phyloP scores from a whole-genome alignment of 1,140 invertebrate species.

The Caenorhabditis remanei region DNA sequence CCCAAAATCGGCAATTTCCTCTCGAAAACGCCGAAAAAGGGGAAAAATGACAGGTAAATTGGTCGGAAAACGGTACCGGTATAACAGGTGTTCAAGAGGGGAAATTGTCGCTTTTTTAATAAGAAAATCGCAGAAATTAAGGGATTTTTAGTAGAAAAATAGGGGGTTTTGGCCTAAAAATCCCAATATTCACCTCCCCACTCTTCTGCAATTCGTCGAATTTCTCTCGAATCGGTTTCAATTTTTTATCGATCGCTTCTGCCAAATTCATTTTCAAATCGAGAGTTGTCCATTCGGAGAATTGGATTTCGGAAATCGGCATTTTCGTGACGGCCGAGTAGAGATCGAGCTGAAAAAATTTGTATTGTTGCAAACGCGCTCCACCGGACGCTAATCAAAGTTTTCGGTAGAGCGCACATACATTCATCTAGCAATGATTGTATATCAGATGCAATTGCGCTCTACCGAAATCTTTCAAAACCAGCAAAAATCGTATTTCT shows the following conservation, averaged over 20 bases:
- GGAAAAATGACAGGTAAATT: no score
- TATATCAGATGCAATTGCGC: neutral
- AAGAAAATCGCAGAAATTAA: no score
- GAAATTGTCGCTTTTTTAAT: no score
- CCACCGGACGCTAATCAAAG: neutral
- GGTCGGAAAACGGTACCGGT: no score
- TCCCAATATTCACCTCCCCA: neutral
- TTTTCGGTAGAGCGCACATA: neutral
- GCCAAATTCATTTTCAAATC: constrained; percentile 63
- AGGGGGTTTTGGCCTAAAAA: constrained; percentile 27
- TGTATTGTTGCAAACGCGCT: neutral
- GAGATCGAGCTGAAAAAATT: constrained; percentile 57
- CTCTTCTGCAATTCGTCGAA: constrained; percentile 47
- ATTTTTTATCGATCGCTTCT: constrained; percentile 58
- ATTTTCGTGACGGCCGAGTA: constrained; percentile 59
- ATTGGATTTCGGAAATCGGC: neutral
- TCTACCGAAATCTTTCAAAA: neutral
- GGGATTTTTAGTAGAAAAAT: no score
- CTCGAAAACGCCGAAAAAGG: no score
- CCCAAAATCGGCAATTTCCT: no score
- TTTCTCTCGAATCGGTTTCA: constrained; percentile 55
- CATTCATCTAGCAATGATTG: no score
- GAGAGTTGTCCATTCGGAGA: constrained; percentile 1
- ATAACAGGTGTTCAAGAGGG: no score
- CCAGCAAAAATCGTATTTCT: neutral